phyloP scores from a whole-genome alignment of 2,797 vertebrate species.

The Triplophysa yarkandensis region DNA sequence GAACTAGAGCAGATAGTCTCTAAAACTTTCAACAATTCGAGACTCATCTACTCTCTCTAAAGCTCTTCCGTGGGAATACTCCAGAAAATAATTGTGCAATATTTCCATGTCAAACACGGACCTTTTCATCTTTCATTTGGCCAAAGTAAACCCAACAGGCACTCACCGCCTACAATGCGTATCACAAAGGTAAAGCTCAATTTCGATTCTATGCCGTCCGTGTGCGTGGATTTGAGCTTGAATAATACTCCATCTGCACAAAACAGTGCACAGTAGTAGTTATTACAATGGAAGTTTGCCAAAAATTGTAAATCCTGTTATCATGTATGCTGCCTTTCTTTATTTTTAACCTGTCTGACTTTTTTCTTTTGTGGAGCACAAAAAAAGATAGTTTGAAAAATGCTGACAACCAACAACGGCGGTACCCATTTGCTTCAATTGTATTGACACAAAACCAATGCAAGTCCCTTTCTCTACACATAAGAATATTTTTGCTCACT shows the following conservation, averaged over 20 bases:
- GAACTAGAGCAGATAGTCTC: conserved; percentile 74
- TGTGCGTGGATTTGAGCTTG: background rate
- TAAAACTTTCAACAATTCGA: conserved; percentile 75
- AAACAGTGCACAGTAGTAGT: background rate
- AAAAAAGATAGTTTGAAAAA: no score
- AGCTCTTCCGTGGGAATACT: conserved; percentile 25
- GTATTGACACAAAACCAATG: no score
- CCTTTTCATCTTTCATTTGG: conserved; percentile 61
- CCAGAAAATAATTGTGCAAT: conserved; percentile 40
- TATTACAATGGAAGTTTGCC: no score
- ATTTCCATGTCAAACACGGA: conserved; percentile 58
- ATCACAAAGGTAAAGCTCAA: conserved; percentile 24
- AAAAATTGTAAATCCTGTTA: no score
- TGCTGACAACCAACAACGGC: no score
- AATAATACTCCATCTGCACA: background rate
- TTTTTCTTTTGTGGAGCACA: no score
- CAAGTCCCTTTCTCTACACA: no score
- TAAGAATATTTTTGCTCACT: no score
- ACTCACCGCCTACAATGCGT: conserved; percentile 19
- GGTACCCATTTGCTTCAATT: no score
- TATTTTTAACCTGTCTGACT: no score
- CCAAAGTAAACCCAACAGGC: conserved; percentile 17
- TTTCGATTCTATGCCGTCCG: conserved; percentile 14
- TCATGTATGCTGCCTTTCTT: no score
- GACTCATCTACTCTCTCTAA: conserved; percentile 53